phyloP scores from a whole-genome alignment of 2,113 vertebrate genomes.

The Cebidichthys violaceus region DNA sequence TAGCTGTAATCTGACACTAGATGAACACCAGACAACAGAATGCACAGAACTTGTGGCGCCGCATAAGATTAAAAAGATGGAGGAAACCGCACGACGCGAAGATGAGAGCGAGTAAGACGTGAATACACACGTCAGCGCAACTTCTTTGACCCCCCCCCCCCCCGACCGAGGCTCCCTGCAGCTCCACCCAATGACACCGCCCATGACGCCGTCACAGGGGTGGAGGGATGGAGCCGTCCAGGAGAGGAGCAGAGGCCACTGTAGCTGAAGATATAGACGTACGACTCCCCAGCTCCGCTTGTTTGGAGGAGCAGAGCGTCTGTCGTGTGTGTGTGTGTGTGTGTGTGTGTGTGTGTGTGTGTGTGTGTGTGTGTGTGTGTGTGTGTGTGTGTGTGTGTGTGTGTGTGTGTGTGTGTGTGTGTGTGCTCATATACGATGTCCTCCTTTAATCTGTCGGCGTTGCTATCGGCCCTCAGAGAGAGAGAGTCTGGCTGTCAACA shows the following conservation, averaged over 20 bases:
- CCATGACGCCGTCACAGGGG: conserved; percentile 47
- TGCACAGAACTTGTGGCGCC: too few relatives aligned
- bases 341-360: conserved; percentile 37
- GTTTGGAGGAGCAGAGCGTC: conserved; percentile 36
- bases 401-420: conserved; percentile 37
- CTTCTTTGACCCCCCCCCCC: conserved; percentile 25
- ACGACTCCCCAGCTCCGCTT: conserved; percentile 44
- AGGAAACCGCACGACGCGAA: too few relatives aligned
- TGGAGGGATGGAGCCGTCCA: conserved; percentile 47
- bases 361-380: conserved; percentile 33
- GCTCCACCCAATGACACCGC: conserved; percentile 51
- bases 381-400: conserved; percentile 41
- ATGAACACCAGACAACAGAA: too few relatives aligned
- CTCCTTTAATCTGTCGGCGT: conserved; percentile 45
- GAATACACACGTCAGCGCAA: conserved; percentile 25
- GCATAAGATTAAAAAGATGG: too few relatives aligned
- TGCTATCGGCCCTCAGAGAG: conserved; percentile 29
- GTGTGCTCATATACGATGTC: conserved; percentile 14
- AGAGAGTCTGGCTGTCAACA: conserved; percentile 41
- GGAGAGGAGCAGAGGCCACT: conserved; percentile 33
- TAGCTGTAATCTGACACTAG: too few relatives aligned
- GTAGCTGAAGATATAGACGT: conserved; percentile 52
- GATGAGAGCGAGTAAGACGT: neutral
- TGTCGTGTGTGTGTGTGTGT: conserved; percentile 46
- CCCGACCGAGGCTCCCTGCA: conserved; percentile 41